Base-by-base conservation (phyloP, 23 tunicate genomes). In the Trididemnum nubilum region DNA sequence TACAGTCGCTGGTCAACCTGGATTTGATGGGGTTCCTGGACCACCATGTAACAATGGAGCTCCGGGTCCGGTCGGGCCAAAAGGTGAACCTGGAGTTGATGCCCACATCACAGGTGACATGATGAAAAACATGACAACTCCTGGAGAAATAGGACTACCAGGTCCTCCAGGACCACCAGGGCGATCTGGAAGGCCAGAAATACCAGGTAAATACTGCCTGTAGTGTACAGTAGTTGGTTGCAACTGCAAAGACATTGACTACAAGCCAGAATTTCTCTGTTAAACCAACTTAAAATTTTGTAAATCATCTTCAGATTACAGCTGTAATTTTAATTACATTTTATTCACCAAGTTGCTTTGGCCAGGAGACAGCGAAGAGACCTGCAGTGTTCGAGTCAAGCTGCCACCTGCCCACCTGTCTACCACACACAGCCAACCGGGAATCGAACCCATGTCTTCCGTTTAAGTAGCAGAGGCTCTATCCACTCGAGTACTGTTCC, bases 101-200 rank as follows among this genome's bases (percentile, higher is more conserved):
- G 88, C 88, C 21, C 30, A 33, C 23, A 83, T 89, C 3, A 79
- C 89, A 5, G 66, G 74, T 33, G 89, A 74, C 1, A 76, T 77
- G 59, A 83, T 89, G 81, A 37, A 59, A 52, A 78, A 79, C 30
- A 89, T 89, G 94, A 85, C 83, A 32, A 89, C 88, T 26, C 96
- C 96, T 3, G 96, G 96, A 63, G 69, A 72, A 28, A 67, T 52
- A 22, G 96, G 96, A 22, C 64, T 78, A 0, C 89, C 96, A 0
- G 96, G 96, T 34, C 89, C 96, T 5, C 89, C 85, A 1, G 96
- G 96, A 39, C 86, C 86, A 1, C 83, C 96, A 27, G 96, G 96
- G 12, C 38, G 49, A 0, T 29, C 77, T 54, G 90, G 90, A 34
- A 21, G 30, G 5, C 64, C 84, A 51, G 90, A 84, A 34, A 7